phyloP scores from a whole-genome alignment of 2,888 invertebrate genomes.

The Xestoiulus laeticollis region DNA sequence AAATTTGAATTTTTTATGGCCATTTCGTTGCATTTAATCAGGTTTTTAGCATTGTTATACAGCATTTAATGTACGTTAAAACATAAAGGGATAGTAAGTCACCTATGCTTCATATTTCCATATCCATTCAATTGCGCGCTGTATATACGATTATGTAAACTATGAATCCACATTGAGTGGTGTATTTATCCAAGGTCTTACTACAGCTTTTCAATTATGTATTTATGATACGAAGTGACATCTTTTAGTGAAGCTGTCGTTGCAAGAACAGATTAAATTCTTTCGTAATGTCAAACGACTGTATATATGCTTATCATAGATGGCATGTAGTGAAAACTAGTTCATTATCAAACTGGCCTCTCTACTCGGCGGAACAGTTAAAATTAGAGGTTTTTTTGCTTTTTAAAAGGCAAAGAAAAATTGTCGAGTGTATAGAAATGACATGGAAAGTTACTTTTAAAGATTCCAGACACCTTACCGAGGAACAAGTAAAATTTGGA shows the following conservation, averaged over 20 bases:
- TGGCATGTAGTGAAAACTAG: not conserved
- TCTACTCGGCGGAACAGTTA: not conserved
- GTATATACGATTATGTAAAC: not conserved
- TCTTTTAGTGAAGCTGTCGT: not conserved
- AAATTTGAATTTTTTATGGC: not conserved
- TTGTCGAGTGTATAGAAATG: no score
- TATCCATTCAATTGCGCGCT: not conserved
- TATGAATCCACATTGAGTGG: not conserved
- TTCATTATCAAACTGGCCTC: not conserved
- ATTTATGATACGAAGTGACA: not conserved
- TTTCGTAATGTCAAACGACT: not conserved
- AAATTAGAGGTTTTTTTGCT: not conserved
- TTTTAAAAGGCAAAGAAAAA: not conserved
- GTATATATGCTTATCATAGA: not conserved
- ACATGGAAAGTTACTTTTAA: no score
- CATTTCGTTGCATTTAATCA: slow-evolving; percentile 12
- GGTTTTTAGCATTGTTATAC: not conserved
- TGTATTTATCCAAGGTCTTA: not conserved
- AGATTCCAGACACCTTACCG: no score
- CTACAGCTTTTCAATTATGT: not conserved
- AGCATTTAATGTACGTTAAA: not conserved
- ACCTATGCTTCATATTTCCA: not conserved
- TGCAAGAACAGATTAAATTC: not conserved
- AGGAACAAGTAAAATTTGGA: no score
- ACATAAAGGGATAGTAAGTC: not conserved